Base-by-base conservation (phyloP, 92 coral and sea anemone genomes). In the Umimayanthus kanabou region DNA sequence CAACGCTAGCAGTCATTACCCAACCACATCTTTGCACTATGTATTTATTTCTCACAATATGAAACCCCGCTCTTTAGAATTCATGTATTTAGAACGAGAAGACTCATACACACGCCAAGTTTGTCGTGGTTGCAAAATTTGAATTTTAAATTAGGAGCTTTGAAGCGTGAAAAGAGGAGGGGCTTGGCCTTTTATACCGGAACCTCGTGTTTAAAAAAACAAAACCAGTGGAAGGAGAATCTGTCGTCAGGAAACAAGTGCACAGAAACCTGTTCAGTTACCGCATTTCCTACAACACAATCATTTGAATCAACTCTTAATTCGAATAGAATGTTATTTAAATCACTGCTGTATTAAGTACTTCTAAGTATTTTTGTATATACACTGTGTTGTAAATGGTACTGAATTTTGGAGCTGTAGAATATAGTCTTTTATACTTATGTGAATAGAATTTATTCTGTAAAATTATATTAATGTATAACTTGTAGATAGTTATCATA, bases 401-500 rank as follows among this genome's bases (percentile, higher is more conserved):
- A 39, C 40, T 66, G 11, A 66, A 66, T 66, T 65, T 64, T 64
- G 76, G 66, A 81, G 74, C 40, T 65, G 76, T 66, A 39, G 75
- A 22, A n/a, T 18, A 65, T 75, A 67, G 18, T 65, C 40, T 81
- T 81, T 81, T 81, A 40, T 81, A 81, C 76, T 65, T n/a, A 81
- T 81, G 85, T 81, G 76, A 81, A 81, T 81, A 81, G 61, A 81
- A 81, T 39, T 81, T 39, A 81, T 40, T 75, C 47, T 81, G 85
- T 81, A 81, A 81, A 81, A 39, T 40, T 81, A 81, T 81, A 66
- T 81, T 81, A 69, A 42, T 81, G 85, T 81, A 66, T 69, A 66
- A 81, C 71, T 40, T 81, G 85, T 81, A 81, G 76, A 81, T 81
- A 81, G 76, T 66, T 9, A 64, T 81, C 55, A 39, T 45, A 65